These are phyloP conservation scores for Tiaroga cobitis DNA, from an alignment of 2,797 vertebrate genomes.

Conservation along the genomic window DNA sequence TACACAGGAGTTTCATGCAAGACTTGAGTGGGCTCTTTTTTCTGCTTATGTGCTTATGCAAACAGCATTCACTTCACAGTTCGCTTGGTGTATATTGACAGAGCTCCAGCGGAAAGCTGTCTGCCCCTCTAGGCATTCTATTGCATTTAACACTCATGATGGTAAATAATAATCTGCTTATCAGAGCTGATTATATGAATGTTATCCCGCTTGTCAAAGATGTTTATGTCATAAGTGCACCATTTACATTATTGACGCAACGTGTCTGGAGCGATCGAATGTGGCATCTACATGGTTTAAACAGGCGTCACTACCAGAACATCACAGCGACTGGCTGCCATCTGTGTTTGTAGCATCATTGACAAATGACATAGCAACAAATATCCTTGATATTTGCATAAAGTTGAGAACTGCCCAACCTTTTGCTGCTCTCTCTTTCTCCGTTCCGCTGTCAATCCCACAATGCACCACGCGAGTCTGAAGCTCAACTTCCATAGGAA, in stretches of 20 bases:
- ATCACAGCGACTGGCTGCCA: neutral
- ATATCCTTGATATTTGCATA: too few species aligned
- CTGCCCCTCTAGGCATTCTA: neutral
- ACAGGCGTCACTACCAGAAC: neutral
- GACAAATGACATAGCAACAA: too few species aligned
- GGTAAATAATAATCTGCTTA: too few species aligned
- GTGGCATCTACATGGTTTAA: too few species aligned
- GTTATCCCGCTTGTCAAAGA: too few species aligned
- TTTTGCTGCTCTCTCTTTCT: neutral
- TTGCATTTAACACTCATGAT: neutral
- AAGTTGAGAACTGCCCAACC: too few species aligned
- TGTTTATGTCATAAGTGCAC: too few species aligned
- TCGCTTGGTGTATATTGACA: neutral
- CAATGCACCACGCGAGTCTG: neutral
- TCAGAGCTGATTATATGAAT: too few species aligned
- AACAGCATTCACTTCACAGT: neutral
- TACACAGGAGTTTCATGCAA: neutral
- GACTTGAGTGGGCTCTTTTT: too few species aligned
- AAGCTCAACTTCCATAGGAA: neutral
- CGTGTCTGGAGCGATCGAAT: too few species aligned
- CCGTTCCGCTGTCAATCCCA: neutral
- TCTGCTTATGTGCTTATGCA: neutral
- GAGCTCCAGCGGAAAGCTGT: neutral
- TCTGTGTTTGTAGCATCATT: too few species aligned
- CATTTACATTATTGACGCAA: too few species aligned